Evolutionary conservation across 2,888 invertebrate genomes (phyloP), one percentile per base, ranked within the genome.

Genomic region (Glaucopsyche alexis): DNA sequence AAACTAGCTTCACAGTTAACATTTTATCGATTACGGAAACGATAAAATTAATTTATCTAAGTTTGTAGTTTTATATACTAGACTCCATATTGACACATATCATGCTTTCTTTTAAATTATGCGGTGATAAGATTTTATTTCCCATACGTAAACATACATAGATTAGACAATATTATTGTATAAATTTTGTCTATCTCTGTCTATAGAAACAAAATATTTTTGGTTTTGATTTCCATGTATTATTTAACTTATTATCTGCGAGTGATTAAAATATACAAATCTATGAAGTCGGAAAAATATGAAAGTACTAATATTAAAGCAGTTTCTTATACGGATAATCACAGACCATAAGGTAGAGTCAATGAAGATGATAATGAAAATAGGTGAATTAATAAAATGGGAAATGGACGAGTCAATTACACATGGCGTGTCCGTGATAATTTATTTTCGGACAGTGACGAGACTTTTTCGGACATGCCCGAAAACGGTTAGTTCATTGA

Each of bases 371-470:
- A 16, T 55, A 55, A 70, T 71, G 65, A 73, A 71, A 75, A 71
- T 71, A 65, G 60, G n/a, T 55, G 64, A 72, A 73, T 38, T 19
- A 71, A 72, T 65, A 72, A 71, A 74, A 71, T 67, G 69, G 72
- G 69, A 75, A 76, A 84, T 80, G 81, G 81, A 84, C 83, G 83
- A 83, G 83, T 84, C 83, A 85, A 84, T 85, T 85, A 84, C 81
- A 82, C 81, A 80, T 81, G 80, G 81, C 81, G 80, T 79, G 80
- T 81, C 81, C 80, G 78, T 80, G 81, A 81, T 85, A 84, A 87
- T 87, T 84, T 83, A 87, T 86, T 83, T 83, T 79, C 81, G 80
- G 81, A 82, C 81, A 84, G 85, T 85, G 85, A 87, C 84, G 81
- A 79, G 83, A 82, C 81, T 83, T 86, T 85, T 82, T 83, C 80